A percentile compares a stretch with the other conserved stretches of the same genome.
Conservation (phyloP, 2,797 vertebrate species). For the Oreonectes daqikongensis region DNA sequence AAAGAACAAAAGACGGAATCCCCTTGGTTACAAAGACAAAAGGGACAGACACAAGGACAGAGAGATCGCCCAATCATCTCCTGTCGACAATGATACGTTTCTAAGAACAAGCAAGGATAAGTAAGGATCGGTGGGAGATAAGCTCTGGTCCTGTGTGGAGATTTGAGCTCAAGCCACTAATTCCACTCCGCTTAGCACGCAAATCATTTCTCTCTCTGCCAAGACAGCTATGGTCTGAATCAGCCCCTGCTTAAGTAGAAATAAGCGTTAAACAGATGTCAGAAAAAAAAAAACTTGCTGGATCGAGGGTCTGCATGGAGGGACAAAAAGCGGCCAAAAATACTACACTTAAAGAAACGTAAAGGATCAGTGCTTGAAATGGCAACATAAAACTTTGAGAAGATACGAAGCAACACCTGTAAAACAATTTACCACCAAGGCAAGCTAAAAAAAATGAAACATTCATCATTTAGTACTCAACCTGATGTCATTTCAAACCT, state of each 20-base stretch:
- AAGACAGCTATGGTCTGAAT: constrained; percentile 63
- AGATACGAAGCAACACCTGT: no score
- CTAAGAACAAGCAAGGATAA: constrained; percentile 75
- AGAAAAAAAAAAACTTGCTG: constrained; percentile 59
- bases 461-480: no score
- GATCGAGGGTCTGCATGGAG: constrained; percentile 50
- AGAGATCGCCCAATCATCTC: constrained; percentile 79
- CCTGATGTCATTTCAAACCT: no score
- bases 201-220: constrained; percentile 74
- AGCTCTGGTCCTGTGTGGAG: constrained; percentile 71
- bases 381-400: neutral
- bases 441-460: no score
- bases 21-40: constrained; percentile 77
- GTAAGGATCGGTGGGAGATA: constrained; percentile 71
- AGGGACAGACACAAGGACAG: constrained; percentile 75
- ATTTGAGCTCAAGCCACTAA: constrained; percentile 78
- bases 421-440: neutral
- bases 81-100: constrained; percentile 75
- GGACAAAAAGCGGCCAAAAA: constrained; percentile 51
- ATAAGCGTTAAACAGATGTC: constrained; percentile 70
- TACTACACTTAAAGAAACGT: neutral
- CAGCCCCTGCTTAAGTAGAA: constrained; percentile 71
- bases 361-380: neutral
- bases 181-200: constrained; percentile 79
- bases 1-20: constrained; percentile 77